Conservation (phyloP, 2,888 invertebrate species). For the Erpobdella octoculata region DNA sequence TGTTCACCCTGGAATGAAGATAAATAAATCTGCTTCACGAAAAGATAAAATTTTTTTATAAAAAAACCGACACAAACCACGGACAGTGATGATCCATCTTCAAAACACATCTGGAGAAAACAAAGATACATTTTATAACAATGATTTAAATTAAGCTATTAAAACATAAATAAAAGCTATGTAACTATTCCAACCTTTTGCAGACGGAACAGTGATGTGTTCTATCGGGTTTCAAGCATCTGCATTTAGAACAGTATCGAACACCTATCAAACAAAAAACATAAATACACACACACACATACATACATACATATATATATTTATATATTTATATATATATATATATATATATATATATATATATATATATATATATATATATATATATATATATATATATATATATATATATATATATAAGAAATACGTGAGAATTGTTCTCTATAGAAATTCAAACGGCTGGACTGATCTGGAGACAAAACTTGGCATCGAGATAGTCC, state of each 20-base stretch:
- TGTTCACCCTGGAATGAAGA: conserved; percentile 64
- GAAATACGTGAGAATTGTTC: no score
- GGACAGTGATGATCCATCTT: conserved; percentile 99
- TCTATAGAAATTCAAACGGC: no score
- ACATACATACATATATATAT: no score
- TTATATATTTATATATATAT: no score
- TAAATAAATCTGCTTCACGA: not conserved
- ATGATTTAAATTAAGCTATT: not conserved
- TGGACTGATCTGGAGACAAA: no score
- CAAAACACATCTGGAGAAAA: conserved; percentile 65
- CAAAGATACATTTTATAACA: not conserved
- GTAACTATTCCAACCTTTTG: conserved; percentile 58
- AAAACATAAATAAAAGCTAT: not conserved
- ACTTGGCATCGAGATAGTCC: no score
- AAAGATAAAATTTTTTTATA: not conserved
- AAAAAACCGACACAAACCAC: conserved; percentile 60
- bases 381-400: no score
- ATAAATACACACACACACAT: no score
- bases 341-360: no score
- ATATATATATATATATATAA: no score
- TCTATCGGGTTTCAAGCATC: conserved; percentile 88
- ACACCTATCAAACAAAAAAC: conserved; percentile 26
- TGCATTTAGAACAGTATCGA: conserved; percentile 77
- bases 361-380: no score
- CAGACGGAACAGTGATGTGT: conserved; percentile 97